Evolutionary conservation across 2,888 invertebrate species (phyloP).

Genomic region (Eretmocerus hayati): DNA sequence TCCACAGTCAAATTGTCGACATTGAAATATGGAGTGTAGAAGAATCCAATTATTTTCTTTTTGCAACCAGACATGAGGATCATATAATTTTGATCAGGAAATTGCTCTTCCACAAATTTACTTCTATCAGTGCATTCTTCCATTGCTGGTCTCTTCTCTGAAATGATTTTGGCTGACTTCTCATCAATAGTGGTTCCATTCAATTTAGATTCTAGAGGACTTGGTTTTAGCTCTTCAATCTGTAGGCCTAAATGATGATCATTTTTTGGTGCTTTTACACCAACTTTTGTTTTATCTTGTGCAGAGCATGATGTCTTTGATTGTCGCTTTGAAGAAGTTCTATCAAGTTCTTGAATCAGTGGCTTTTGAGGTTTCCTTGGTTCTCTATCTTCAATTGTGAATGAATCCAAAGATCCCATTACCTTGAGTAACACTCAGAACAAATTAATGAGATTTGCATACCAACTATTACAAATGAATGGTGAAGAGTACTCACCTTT

Average conservation of each 20-base stretch:
- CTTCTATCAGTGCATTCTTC: neutral
- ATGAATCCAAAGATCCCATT: conserved; percentile 66
- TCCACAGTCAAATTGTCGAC: conserved; percentile 58
- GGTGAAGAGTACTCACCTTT: conserved; percentile 45
- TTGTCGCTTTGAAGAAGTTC: too few relatives aligned
- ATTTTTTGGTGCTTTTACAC: too few relatives aligned
- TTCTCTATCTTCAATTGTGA: conserved; percentile 67
- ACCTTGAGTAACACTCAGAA: conserved; percentile 37
- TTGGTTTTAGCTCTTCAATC: too few relatives aligned
- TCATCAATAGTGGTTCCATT: too few relatives aligned
- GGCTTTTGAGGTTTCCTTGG: conserved; percentile 50
- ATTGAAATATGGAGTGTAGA: conserved; percentile 50
- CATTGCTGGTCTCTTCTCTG: conserved; percentile 15
- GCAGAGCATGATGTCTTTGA: conserved; percentile 2
- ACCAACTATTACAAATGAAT: neutral
- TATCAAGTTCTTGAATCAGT: conserved; percentile 58
- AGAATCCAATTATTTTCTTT: conserved; percentile 55
- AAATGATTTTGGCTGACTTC: conserved; percentile 4
- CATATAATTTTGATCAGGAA: neutral
- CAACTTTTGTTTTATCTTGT: neutral
- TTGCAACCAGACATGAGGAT: conserved; percentile 48
- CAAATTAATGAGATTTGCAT: neutral
- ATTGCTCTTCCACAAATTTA: neutral
- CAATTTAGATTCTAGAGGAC: too few relatives aligned
- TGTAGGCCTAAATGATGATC: too few relatives aligned